Base-by-base conservation (phyloP, 2,888 invertebrate genomes). In the Dicroscelio sp. region DNA sequence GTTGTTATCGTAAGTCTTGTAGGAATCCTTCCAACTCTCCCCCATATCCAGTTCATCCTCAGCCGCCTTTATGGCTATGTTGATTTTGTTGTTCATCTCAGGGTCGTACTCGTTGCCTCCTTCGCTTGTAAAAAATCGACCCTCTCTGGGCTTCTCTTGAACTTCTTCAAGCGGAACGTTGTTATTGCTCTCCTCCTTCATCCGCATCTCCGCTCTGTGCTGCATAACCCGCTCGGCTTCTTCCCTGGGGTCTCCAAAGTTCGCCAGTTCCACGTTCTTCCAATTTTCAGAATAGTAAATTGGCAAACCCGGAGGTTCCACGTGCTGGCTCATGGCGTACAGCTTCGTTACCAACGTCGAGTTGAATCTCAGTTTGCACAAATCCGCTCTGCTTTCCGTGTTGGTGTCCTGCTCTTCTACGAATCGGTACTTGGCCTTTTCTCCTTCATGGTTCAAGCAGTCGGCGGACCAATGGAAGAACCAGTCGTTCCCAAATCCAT, bases 391-490 rank as follows among this genome's bases (percentile, higher is more conserved):
- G 17, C 94, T 95, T 86, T 96, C 95, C 0, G 94, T 93, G 73
- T 71, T 91, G 1, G 91, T 91, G 89, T 93, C 95, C 75, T 95
- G 95, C 31, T 90, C 95, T 85, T 94, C 95, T 2, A 95, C 79
- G 95, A 97, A 97, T 88, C 97, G 97, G 94, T 97, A 97, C 31
- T 97, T 97, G 88, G 97, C 97, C 90, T 97, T 97, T 20, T 97
- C 97, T 69, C 97, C 97, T 87, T 96, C 97, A 63, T 96, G 94
- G 48, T 95, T 94, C 20, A 96, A 96, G 94, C 98, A 98, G 94
- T 98, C 98, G 0, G 98, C 97, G 43, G 98, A 98, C 98, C 98
- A 99, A 95, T 98, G 98, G 0, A 98, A 96, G 95, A 98, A 98
- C 96, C 98, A 97, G 96, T 99, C 98, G 93, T 98, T 98, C 0